phyloP scores from a whole-genome alignment of 2,888 invertebrate genomes.

The Chirona hameri region DNA sequence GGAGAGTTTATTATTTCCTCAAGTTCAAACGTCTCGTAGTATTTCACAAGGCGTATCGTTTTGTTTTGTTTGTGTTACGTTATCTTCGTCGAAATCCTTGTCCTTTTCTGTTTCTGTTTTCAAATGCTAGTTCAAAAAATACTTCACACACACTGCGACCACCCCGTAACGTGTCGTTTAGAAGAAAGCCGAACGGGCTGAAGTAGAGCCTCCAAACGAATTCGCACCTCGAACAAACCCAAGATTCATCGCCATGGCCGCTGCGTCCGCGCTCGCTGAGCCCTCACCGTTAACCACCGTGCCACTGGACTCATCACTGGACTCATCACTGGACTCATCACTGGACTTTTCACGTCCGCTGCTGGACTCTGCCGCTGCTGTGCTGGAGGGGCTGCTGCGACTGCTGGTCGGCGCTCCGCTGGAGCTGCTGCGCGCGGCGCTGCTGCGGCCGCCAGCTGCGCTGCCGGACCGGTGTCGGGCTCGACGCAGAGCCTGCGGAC shows the following conservation, averaged over 20 bases:
- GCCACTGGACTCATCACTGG: neutral
- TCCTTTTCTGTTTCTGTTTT: neutral
- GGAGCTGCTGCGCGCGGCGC: slow-evolving; percentile 9
- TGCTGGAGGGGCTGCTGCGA: slow-evolving; percentile 9
- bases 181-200: no score
- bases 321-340: no score
- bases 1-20: no score
- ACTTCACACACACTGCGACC: no score
- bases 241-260: neutral
- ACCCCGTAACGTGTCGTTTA: no score
- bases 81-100: neutral
- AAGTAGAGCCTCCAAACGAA: no score
- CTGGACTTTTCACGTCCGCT: neutral
- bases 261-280: neutral
- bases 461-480: neutral
- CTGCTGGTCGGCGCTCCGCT: slow-evolving; percentile 8
- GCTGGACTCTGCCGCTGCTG: neutral
- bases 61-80: neutral
- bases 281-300: neutral
- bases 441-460: neutral
- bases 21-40: no score
- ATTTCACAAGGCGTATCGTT: neutral
- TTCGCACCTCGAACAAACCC: neutral
- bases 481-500: neutral
- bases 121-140: no score